Evolutionary conservation across 2,797 vertebrate species (phyloP), one percentile per base, ranked within the genome.

Genomic region (Uromys caudimaculatus): DNA sequence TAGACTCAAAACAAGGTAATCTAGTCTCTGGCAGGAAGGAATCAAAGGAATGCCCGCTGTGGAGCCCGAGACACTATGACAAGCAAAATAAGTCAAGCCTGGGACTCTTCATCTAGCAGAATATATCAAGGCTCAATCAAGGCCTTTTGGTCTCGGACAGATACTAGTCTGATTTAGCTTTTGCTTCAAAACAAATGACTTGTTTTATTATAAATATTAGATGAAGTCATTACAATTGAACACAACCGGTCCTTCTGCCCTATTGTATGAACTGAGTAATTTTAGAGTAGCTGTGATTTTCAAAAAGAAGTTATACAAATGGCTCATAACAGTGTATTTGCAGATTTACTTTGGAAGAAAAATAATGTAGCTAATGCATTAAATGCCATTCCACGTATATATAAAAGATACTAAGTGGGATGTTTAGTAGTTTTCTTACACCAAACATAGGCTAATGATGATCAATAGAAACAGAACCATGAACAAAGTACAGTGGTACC

Each of bases 361-460:
- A 58, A 4, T 73, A 5, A 67, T 23, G 23, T 6, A 73, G 5
- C 32, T 82, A 62, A 14, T 60, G 58, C 50, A 14, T 83, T 62
- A 82, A 92, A 92, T 78, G 32, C 0, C 27, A 35, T 78, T 85
- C 84, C 3, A 81, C 83, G 84, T 95, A 54, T 79, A 17, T 64
- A 29, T 93, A n/a, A 89, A 91, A 93, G 54, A 9, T 71, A 78
- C 29, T 88, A 2, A 44, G 11, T 90, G 38, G 35, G 95, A 91
- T 87, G 1, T 2, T 85, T 58, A 47, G 1, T 54, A 6, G 41
- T 93, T 96, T 96, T 4, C 23, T 92, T 67, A n/a, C 21, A 78
- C 52, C 44, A 54, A 81, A 32, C 54, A 2, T 91, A 27, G n/a
- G 86, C 87, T 60, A 50, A 90, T 62, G 1, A 23, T 71, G 41